Evolutionary conservation across 2,888 invertebrate genomes (phyloP), one percentile per base, ranked within the genome.

Genomic region (Ferrisia virgata): DNA sequence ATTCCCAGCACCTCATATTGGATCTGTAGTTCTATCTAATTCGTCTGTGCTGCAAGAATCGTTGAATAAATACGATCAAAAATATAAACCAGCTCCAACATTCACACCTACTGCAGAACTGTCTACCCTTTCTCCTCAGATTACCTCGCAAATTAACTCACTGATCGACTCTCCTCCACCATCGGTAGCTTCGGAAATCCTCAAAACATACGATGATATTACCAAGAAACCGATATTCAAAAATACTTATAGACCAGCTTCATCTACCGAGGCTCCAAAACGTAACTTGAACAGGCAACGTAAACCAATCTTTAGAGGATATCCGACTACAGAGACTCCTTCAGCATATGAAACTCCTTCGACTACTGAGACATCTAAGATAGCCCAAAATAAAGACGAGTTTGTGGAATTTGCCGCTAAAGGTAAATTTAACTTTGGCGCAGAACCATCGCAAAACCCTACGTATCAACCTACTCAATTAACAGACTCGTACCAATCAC

Each of bases 1-100:
- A 0, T 92, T 96, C 88, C 95, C 95, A 0, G 93, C 95, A 15
- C 95, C 95, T 0, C 95, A 96, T 87, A 95, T 96, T 0, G 95
- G 95, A 0, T 95, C 95, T 0, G 94, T 96, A 3, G 94, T 96
- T 0, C 91, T 95, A 4, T 87, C 86, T 18, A 85, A 79, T 79
- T 72, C 79, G 0, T 28, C 79, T 0, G 69, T 31, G 22, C 13
- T 84, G 15, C 79, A 80, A 18, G 84, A 84, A 43, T 36, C 79
- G 15, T 79, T 86, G 31, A 85, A 85, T 80, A 85, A 85, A 2
- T 85, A 43, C 47, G 80, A 83, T 28, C 80, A 85, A 15, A 83
- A 83, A 18, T 76, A 76, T 58, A 85, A 79, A 47, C 81, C 53
- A n/a, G 85, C 85, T 81, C 80, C 28, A 36, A 1, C 64, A 5